Evolutionary conservation across 2,113 vertebrate genomes (phyloP), one percentile per base, ranked within the genome.

Genomic region (Festucalex cinctus): DNA sequence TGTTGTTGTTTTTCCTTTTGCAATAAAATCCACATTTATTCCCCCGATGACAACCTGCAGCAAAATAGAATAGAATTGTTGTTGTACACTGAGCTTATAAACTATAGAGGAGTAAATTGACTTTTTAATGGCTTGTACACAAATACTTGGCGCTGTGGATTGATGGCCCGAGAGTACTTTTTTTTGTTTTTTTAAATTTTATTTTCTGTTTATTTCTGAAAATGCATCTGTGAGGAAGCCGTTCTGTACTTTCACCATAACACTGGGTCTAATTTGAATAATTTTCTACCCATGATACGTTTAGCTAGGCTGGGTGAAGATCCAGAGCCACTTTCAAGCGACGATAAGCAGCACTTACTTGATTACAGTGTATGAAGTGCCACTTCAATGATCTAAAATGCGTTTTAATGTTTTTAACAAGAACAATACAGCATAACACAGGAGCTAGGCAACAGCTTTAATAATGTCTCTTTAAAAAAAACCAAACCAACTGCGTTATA

Each of bases 21-120:
- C 94, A 77, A 96, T 87, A 73, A 95, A 94, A 88, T 97, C 95
- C 68, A 95, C 85, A 61, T 96, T 96, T 81, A 91, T 92, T 68
- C 95, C 94, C 36, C 95, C 95, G 43, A 97, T 91, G 46, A 97
- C 92, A 69, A 96, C 92, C 95, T 97, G 85, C 20, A 77, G 81
- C 51, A 79, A 26, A 73, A 48, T 19, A 65, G 44, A n/a, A 32
- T 16, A 2, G 28, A 28, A 22, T 51, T 28, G n/a, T 64, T 32
- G 14, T 24, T 5, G 19, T 26, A 20, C 3, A 32, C 58, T 12
- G 36, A 35, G 22, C 9, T 57, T n/a, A 22, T 16, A 10, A 3
- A 1, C 41, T 37, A 32, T 7, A 13, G 0, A 13, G 3, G 2
- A 54, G 6, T 22, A 51, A 51, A 22, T 51, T 51, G 8, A 51